Evolutionary conservation across 2,113 vertebrate species (phyloP).

Genomic region (Philantomba maxwellii): DNA sequence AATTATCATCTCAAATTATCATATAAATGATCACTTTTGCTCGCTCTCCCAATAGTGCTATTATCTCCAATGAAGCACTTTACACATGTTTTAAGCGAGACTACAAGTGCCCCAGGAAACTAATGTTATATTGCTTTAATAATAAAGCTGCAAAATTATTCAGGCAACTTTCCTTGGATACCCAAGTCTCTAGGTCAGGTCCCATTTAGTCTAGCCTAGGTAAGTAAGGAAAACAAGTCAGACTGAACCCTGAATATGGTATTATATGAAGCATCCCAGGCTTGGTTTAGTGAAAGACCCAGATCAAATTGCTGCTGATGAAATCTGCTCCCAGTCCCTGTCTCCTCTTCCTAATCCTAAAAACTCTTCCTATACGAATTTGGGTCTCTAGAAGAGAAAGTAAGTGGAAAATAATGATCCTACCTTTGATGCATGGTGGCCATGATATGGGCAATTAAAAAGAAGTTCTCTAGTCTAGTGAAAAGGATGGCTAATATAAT

Average conservation of each 20-base stretch:
- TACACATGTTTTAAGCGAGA: slow-evolving; percentile 20
- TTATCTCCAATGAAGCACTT: slow-evolving; percentile 55
- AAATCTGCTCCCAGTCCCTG: background rate
- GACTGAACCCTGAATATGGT: background rate
- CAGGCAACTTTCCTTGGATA: background rate
- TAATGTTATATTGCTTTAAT: slow-evolving; percentile 25
- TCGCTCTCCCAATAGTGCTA: slow-evolving; percentile 25
- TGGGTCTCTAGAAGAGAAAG: slow-evolving; percentile 40
- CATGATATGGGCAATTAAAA: slow-evolving; percentile 40
- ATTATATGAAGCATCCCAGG: background rate
- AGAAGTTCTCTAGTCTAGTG: slow-evolving; percentile 19
- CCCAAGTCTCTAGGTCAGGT: slow-evolving; percentile 34
- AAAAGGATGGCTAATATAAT: slow-evolving; percentile 33
- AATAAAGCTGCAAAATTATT: slow-evolving; percentile 24
- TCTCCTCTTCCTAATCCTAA: background rate
- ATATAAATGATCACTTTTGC: slow-evolving; percentile 50
- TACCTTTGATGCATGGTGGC: slow-evolving; percentile 77
- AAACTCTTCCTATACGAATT: background rate
- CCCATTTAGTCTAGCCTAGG: background rate
- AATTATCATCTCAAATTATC: slow-evolving; percentile 52
- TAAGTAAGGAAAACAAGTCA: background rate
- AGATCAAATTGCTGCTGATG: background rate
- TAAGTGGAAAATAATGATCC: slow-evolving; percentile 41
- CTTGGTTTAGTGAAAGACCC: background rate
- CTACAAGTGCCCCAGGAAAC: slow-evolving; percentile 14